Evolutionary conservation across 2,113 vertebrate species (phyloP), one percentile per base, ranked within the genome.

Genomic region (Trinectes maculatus): DNA sequence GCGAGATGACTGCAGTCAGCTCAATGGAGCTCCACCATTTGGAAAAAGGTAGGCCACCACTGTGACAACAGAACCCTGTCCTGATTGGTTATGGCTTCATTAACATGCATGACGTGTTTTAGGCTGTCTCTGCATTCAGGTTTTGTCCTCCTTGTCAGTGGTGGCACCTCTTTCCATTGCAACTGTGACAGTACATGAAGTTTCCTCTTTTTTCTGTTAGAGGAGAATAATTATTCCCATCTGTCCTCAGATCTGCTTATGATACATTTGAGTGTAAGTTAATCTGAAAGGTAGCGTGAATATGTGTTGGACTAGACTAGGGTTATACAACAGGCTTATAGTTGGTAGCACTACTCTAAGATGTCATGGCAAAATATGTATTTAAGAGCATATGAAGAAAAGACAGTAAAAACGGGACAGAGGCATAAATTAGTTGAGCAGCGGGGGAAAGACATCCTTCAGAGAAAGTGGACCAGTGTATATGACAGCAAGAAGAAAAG

Each of bases 271-370:
- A 31, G 19, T n/a, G n/a, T n/a, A n/a, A n/a, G n/a, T n/a, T n/a
- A n/a, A n/a, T n/a, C n/a, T n/a, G n/a, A n/a, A n/a, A n/a, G n/a
- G n/a, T n/a, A n/a, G n/a, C n/a, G n/a, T n/a, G n/a, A n/a, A n/a
- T 61, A 40, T 29, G 28, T 26, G 28, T 52, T 60, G 29, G 56
- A 71, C 48, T 77, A 84, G 75, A 75, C 78, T 82, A 78, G 36
- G 34, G 54, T 77, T 85, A 80, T 40, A 79, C 71, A 73, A 78
- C 40, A 37, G 54, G 68, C 69, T 87, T 77, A 72, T 69, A 52
- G 31, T 36, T 54, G 44, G 47, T 25, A 67, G 29, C 15, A 24
- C 24, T 51, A 46, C 6, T 49, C 48, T 15, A 9, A 34, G 62
- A 70, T 18, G 1, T 53, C 13, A 46, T 64, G 67, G 54, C 26